Conservation (phyloP, 2,888 invertebrate genomes). For the Leptinotarsa tumamoca region DNA sequence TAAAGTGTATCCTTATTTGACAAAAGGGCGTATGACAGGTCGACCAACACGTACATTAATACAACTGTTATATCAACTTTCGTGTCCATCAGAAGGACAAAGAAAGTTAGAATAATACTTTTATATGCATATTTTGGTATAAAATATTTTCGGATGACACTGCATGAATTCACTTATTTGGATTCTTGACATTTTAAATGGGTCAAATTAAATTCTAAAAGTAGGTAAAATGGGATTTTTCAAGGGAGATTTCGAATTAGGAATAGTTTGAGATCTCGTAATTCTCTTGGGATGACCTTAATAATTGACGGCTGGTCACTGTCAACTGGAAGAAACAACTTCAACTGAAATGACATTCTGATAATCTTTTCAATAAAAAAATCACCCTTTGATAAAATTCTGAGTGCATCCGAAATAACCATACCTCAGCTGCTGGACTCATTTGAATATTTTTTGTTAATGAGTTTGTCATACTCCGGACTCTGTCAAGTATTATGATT, state of each 20-base stretch:
- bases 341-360: conserved; percentile 15
- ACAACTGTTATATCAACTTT: conserved; percentile 66
- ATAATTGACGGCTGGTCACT: conserved; percentile 25
- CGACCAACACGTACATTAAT: conserved; percentile 68
- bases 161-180: conserved; percentile 27
- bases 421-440: not conserved
- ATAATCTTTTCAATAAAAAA: conserved; percentile 12
- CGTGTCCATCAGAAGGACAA: conserved; percentile 61
- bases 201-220: conserved; percentile 36
- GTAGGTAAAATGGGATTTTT: conserved; percentile 38
- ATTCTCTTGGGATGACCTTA: conserved; percentile 26
- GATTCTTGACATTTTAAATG: conserved; percentile 31
- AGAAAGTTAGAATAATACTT: conserved; percentile 53
- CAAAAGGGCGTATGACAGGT: conserved; percentile 69
- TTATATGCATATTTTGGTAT: conserved; percentile 21
- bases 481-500: not conserved
- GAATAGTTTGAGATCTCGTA: conserved; percentile 5
- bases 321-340: conserved; percentile 21
- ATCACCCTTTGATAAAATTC: not conserved
- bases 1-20: conserved; percentile 70
- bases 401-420: conserved; percentile 2
- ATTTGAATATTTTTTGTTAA: conserved; percentile 9
- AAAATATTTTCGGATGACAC: conserved; percentile 23
- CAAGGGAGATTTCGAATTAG: conserved; percentile 31
- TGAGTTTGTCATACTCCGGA: conserved; percentile 9